phyloP scores from a whole-genome alignment of 2,113 vertebrate species.

The Syrmaticus mikado region DNA sequence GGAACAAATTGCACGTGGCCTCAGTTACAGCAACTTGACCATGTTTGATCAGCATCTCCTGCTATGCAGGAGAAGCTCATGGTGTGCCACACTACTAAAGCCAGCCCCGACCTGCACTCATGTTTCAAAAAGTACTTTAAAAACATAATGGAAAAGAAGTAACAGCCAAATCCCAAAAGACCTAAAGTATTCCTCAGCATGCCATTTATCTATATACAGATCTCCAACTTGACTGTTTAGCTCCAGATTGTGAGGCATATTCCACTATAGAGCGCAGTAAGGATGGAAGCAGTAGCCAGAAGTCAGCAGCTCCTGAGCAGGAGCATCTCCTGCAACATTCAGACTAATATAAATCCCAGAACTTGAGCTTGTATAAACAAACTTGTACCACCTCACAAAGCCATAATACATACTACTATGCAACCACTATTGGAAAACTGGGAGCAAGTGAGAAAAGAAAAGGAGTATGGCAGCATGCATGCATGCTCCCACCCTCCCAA shows the following conservation, averaged over 20 bases:
- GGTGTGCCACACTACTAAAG: no score
- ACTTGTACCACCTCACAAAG: neutral
- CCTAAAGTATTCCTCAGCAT: rapidly evolving
- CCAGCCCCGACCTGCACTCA: neutral
- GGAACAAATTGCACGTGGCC: neutral
- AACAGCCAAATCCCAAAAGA: neutral
- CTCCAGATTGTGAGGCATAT: neutral
- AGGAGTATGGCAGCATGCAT: neutral
- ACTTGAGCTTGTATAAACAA: neutral
- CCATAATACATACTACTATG: neutral
- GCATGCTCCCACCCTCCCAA: neutral
- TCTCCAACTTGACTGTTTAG: neutral
- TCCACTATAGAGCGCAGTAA: rapidly evolving
- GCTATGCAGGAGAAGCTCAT: rapidly evolving
- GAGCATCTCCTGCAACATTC: neutral
- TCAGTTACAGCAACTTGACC: neutral
- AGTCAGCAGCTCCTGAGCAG: neutral
- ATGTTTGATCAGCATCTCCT: neutral
- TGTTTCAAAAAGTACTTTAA: neutral
- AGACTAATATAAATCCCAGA: neutral
- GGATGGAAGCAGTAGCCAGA: neutral
- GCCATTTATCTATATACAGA: rapidly evolving
- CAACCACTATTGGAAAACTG: neutral
- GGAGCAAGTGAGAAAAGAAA: neutral
- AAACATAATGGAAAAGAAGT: neutral